Evolutionary conservation across 1,140 invertebrate genomes (phyloP), one percentile per base, ranked within the genome.

Genomic region (Thaumetopoea pityocampa): DNA sequence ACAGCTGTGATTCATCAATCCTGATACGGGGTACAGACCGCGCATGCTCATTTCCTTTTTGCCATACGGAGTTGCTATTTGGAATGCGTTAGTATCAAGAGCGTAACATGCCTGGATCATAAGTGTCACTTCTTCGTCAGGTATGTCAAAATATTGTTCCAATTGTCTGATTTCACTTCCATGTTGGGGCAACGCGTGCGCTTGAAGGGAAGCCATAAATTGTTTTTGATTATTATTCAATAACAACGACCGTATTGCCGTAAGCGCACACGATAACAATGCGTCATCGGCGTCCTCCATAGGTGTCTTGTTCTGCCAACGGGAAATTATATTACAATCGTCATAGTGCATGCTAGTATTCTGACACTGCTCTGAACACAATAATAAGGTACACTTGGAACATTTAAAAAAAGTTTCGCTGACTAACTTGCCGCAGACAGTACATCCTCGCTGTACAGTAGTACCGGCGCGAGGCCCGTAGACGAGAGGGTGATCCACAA

Each of bases 51-150:
- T 83, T 43, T 88, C 74, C 11, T 83, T 71, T 17, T 79, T 80
- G 5, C 83, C 85, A 28, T 80, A 85, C 0, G 62, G 33, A 14
- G 64, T 64, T 8, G 85, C 71, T 20, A 90, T 89, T 84, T 94
- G 92, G 51, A 92, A 93, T 4, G 92, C 90, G 57, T 93, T 94
- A 1, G 92, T 90, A 60, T 94, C 91, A 48, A 93, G 85, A 15
- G 88, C 87, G 32, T 86, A 87, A 52, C 90, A 90, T 0, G 89
- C 87, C 14, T 72, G 67, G 5, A 67, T 82, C 79, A 94, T 89
- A 23, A 90, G 80, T 14, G 88, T 60, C 63, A 90, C 86, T n/a
- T 92, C 90, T 14, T 87, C 68, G 7, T 85, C 52, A 1, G 84
- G 80, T 48, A 89, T 82, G 23, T 86, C 62, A 24, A 90, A 88